Conservation (phyloP, 2,113 vertebrate species). For the Aphyosemion australe region DNA sequence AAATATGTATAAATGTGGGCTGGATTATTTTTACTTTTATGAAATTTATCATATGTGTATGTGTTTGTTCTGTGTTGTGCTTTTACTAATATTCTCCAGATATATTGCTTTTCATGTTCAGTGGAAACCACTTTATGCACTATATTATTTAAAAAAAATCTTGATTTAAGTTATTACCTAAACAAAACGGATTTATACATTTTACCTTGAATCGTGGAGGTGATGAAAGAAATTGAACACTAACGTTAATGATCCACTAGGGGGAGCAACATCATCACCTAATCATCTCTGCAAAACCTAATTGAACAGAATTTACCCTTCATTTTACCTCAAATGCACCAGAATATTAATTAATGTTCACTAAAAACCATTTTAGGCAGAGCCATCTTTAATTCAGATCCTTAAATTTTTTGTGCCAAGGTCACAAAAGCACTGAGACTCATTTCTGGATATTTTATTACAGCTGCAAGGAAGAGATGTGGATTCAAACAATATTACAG, state of each 20-base stretch:
- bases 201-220: too few relatives aligned
- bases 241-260: constrained; percentile 49
- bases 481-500: neutral
- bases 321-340: constrained; percentile 6
- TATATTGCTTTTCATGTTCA: too few relatives aligned
- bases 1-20: too few relatives aligned
- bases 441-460: neutral
- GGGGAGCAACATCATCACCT: constrained; percentile 26
- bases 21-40: too few relatives aligned
- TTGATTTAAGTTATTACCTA: too few relatives aligned
- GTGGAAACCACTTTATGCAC: too few relatives aligned
- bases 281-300: neutral
- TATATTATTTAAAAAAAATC: too few relatives aligned
- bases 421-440: constrained; percentile 9
- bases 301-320: neutral
- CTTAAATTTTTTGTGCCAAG: neutral
- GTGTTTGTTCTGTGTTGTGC: too few relatives aligned
- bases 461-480: neutral
- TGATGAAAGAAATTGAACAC: neutral
- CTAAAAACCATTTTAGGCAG: neutral
- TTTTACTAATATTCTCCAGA: too few relatives aligned
- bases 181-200: too few relatives aligned
- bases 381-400: constrained; percentile 29
- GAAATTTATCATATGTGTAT: too few relatives aligned
- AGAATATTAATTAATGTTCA: constrained; percentile 5